Evolutionary conservation across 2,888 invertebrate species (phyloP), one percentile per base, ranked within the genome.

Genomic region (Anoplius nigerrimus): DNA sequence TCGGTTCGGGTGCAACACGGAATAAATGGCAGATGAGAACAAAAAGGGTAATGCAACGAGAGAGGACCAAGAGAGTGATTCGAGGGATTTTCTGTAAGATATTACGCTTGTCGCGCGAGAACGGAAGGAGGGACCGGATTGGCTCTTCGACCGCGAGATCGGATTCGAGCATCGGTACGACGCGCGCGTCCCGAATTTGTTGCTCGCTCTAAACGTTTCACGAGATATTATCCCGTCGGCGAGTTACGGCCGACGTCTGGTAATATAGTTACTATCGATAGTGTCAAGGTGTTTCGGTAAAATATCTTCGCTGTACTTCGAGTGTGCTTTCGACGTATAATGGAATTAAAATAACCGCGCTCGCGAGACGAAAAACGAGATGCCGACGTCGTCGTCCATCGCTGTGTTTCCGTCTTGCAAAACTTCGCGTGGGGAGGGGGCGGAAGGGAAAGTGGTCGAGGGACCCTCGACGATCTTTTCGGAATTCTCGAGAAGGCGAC

Each of bases 311-410:
- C 71, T 78, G 71, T 74, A 72, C 61, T 69, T 72, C 63, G 71
- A 70, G 69, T 75, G 75, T 75, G 78, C 78, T 78, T 78, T 78
- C 73, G 65, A 78, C 78, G 78, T 78, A 69, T 66, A 66, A 34
- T 5, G 27, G 27, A 27, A 27, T 27, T n/a, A n/a, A n/a, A 27
- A 27, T 27, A 27, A 6, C 27, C 27, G 27, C 27, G 27, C 27
- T 27, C 27, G 56, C 54, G 22, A 16, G 43, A 42, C 56, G 24
- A 53, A 6, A n/a, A 27, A 56, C 55, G 51, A 2, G 43, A 54
- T 45, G 20, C 16, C 27, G n/a, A 13, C 51, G 13, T 53, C 42
- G 22, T 52, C 18, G 24, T 34, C 34, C 34, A 34, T 34, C 11
- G 34, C 34, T 34, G 34, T 34, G 34, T 34, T 8, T 34, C n/a